These are phyloP conservation scores for Hyposoter didymator DNA, from an alignment of 2,888 invertebrate species.

Conservation along the genomic window DNA sequence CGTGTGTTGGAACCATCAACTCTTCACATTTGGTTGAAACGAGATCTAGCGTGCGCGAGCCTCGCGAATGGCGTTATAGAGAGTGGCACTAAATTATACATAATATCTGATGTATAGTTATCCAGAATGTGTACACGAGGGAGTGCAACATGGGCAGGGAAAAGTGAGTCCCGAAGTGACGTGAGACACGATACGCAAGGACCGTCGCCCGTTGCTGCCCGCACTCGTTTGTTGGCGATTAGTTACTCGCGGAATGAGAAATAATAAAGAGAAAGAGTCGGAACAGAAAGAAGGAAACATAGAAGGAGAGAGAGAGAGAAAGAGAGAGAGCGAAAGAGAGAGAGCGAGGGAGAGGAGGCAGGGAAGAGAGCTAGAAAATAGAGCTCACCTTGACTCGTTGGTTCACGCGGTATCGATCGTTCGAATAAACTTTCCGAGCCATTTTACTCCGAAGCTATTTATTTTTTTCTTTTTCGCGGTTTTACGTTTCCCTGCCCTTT, in stretches of 20 bases:
- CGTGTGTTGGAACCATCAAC: slow-evolving; percentile 27
- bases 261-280: slow-evolving; percentile 6
- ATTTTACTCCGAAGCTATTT: slow-evolving; percentile 60
- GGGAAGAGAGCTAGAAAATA: slow-evolving; percentile 42
- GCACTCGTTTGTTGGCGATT: slow-evolving; percentile 49
- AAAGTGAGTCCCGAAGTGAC: slow-evolving; percentile 18
- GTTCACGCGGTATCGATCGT: slow-evolving; percentile 74
- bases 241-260: slow-evolving; percentile 30
- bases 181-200: slow-evolving; percentile 43
- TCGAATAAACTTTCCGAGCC: slow-evolving; percentile 72
- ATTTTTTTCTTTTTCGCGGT: slow-evolving; percentile 22
- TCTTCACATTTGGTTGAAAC: slow-evolving; percentile 4
- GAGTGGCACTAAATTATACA: slow-evolving; percentile 59
- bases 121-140: slow-evolving; percentile 5
- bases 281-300: slow-evolving; percentile 1
- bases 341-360: slow-evolving; percentile 13
- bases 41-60: slow-evolving; percentile 41
- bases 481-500: slow-evolving; percentile 31
- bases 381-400: slow-evolving; percentile 75
- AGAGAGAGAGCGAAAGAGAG: slow-evolving; percentile 1
- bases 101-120: slow-evolving; percentile 46
- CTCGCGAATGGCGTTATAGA: slow-evolving; percentile 7
- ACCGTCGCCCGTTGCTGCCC: slow-evolving; percentile 1
- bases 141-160: slow-evolving; percentile 13
- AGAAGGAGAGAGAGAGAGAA: neutral